These are phyloP conservation scores for Agraylea sexmaculata DNA, from an alignment of 1,140 invertebrate species.

Conservation along the genomic window DNA sequence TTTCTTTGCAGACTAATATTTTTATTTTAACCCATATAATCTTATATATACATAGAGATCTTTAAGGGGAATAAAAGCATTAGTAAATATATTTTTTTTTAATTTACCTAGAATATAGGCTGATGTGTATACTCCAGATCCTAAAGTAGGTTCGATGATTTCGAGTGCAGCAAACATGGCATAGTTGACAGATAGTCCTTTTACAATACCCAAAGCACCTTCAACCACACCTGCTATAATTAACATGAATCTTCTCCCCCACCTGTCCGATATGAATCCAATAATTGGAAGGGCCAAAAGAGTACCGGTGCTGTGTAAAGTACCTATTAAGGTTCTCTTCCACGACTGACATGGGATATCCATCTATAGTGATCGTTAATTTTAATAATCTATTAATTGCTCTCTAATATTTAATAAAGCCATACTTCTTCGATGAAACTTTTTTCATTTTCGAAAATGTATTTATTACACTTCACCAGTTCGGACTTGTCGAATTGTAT, in stretches of 20 bases:
- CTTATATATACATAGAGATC: background rate
- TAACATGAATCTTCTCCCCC: constrained; percentile 50
- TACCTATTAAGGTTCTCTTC: constrained; percentile 58
- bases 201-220: constrained; percentile 49
- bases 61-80: no score
- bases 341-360: constrained; percentile 42
- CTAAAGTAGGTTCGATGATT: constrained; percentile 48
- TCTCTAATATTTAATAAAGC: background rate
- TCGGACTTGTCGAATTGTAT: constrained; percentile 24
- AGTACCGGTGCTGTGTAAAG: constrained; percentile 55
- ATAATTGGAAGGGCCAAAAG: constrained; percentile 54
- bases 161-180: constrained; percentile 51
- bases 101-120: constrained; percentile 36
- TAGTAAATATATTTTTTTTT: no score
- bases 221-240: constrained; percentile 45
- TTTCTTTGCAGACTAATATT: no score
- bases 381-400: background rate
- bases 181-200: constrained; percentile 54
- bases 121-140: constrained; percentile 32
- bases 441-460: constrained; percentile 29
- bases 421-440: constrained; percentile 35
- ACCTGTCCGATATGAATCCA: constrained; percentile 52
- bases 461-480: constrained; percentile 24
- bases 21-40: background rate
- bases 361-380: constrained; percentile 25